Conservation (phyloP, 2,797 vertebrate species). For the Semaprochilodus insignis region DNA sequence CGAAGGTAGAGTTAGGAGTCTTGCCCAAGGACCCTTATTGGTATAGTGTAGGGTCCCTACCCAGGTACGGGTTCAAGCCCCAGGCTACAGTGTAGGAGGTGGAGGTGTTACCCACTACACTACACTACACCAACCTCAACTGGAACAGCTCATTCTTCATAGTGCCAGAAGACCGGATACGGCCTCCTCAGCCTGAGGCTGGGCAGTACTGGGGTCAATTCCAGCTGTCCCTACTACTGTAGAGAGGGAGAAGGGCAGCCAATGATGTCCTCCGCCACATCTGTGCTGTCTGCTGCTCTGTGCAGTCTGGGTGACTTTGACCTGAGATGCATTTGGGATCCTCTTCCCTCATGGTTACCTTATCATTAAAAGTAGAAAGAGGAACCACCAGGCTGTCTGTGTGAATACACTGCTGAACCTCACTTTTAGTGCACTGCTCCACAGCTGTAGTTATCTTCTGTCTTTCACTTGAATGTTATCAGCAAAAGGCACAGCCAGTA, state of each 20-base stretch:
- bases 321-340: slow-evolving; percentile 29
- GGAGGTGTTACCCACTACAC: too few relatives aligned
- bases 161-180: not conserved
- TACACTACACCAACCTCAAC: too few relatives aligned
- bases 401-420: slow-evolving; percentile 35
- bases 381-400: slow-evolving; percentile 35
- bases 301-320: slow-evolving; percentile 39
- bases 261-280: slow-evolving; percentile 65
- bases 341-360: slow-evolving; percentile 40
- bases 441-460: slow-evolving; percentile 58
- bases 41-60: too few relatives aligned
- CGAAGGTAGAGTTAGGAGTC: too few relatives aligned
- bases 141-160: too few relatives aligned
- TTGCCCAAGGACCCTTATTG: too few relatives aligned
- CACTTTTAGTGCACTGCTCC: slow-evolving; percentile 38
- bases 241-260: slow-evolving; percentile 62
- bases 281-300: slow-evolving; percentile 37
- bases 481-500: slow-evolving; percentile 47
- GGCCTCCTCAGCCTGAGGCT: slow-evolving; percentile 63
- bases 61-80: too few relatives aligned
- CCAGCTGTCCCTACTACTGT: slow-evolving; percentile 61
- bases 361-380: slow-evolving; percentile 52
- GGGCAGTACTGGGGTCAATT: slow-evolving; percentile 51
- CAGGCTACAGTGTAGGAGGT: too few relatives aligned
- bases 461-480: slow-evolving; percentile 49